These are phyloP conservation scores for Etheostoma nigrum DNA, from an alignment of 2,797 vertebrate species.

Conservation along the genomic window DNA sequence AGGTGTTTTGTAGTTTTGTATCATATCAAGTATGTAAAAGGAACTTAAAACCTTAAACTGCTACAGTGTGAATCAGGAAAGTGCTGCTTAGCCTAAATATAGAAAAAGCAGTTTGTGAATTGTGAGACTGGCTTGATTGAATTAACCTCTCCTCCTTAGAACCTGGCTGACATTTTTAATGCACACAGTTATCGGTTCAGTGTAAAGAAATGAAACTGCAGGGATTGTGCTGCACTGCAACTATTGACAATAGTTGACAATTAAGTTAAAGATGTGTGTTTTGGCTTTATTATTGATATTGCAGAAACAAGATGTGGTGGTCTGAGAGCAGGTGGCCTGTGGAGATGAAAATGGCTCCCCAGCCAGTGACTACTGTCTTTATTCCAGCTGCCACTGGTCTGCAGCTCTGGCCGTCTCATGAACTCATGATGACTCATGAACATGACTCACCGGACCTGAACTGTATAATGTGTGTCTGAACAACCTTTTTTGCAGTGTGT, in stretches of 20 bases:
- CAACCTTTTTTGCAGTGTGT: neutral
- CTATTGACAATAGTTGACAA: too few species aligned
- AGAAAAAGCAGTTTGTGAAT: neutral
- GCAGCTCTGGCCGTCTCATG: constrained; percentile 2
- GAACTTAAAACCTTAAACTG: neutral
- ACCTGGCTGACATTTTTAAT: too few species aligned
- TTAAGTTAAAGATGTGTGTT: neutral
- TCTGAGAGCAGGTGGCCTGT: constrained; percentile 4
- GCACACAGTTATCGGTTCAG: too few species aligned
- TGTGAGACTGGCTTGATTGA: neutral
- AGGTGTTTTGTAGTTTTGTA: neutral
- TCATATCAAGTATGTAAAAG: neutral
- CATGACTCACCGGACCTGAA: constrained; percentile 39
- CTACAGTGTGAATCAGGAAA: neutral
- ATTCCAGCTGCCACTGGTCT: constrained; percentile 8
- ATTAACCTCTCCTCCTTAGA: too few species aligned
- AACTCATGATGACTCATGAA: constrained; percentile 28
- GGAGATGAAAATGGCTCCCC: neutral
- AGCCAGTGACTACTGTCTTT: neutral
- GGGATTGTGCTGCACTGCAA: too few species aligned
- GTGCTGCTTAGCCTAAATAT: too few species aligned
- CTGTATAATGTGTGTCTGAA: constrained; percentile 13
- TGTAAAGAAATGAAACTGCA: too few species aligned
- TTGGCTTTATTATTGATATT: neutral
- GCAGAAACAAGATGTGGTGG: neutral